A percentile compares a stretch with the other conserved stretches of the same genome.
Evolutionary conservation across 2,797 vertebrate genomes (phyloP).

Genomic region (Silurus lanzhouensis): DNA sequence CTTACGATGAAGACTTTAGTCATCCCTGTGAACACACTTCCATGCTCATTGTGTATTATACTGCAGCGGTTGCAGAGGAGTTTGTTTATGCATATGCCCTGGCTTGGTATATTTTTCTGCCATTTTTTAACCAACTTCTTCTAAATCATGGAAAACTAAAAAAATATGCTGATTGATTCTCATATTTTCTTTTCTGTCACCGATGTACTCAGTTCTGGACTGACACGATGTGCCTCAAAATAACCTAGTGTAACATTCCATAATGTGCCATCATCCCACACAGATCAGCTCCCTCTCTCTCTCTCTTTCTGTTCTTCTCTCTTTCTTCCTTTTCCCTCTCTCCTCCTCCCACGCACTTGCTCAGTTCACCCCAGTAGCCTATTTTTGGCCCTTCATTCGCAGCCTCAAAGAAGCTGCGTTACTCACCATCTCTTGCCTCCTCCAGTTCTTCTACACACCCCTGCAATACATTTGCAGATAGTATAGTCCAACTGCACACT

Average conservation of each 20-base stretch:
- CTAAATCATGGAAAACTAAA: not conserved
- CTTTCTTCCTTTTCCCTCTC: conserved; percentile 11
- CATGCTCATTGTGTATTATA: conserved; percentile 17
- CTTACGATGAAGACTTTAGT: not conserved
- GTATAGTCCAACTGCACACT: conserved; percentile 74
- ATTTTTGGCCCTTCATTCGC: conserved; percentile 70
- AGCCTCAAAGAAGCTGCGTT: conserved; percentile 66
- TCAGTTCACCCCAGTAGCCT: conserved; percentile 51
- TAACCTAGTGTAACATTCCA: conserved; percentile 47
- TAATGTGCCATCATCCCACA: conserved; percentile 49
- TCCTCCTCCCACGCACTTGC: conserved; percentile 45
- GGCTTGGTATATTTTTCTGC: not conserved
- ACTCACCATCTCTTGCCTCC: conserved; percentile 49
- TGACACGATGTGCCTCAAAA: conserved; percentile 46
- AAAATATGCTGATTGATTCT: not conserved
- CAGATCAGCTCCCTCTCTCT: conserved; percentile 36
- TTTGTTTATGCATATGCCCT: not conserved
- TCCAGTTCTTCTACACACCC: conserved; percentile 69
- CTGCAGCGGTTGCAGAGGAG: not conserved
- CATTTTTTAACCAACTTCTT: not conserved
- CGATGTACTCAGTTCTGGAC: conserved; percentile 23
- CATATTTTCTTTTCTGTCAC: conserved; percentile 23
- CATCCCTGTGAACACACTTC: conserved; percentile 23
- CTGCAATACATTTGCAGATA: conserved; percentile 65
- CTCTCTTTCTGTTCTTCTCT: conserved; percentile 28